These are phyloP conservation scores for Zaprionus lineosus DNA, from an alignment of 2,888 invertebrate species.

Conservation along the genomic window DNA sequence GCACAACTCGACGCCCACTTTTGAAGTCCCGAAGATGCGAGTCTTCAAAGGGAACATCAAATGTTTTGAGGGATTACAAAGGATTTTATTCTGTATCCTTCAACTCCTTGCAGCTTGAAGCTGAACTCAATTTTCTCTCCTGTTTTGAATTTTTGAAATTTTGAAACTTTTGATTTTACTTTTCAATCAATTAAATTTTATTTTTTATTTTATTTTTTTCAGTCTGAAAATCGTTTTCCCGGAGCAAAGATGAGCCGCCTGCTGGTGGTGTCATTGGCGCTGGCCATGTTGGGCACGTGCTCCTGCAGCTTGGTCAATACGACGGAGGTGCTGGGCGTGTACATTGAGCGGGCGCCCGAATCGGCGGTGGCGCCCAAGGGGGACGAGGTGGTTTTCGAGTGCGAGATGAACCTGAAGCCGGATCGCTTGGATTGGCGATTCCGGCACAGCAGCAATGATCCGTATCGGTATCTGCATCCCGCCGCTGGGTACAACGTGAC, in stretches of 20 bases:
- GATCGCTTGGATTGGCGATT: constrained; percentile 92
- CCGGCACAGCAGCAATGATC: constrained; percentile 82
- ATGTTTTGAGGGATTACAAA: too few species aligned
- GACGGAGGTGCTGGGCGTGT: constrained; percentile 84
- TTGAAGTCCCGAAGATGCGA: neutral
- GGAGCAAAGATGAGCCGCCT: neutral
- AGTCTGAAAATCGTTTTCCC: neutral
- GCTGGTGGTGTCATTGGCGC: constrained; percentile 4
- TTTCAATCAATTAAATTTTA: too few species aligned
- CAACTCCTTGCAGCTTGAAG: too few species aligned
- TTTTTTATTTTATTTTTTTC: neutral
- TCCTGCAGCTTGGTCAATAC: constrained; percentile 9
- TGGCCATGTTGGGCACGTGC: constrained; percentile 10
- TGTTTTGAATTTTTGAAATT: too few species aligned
- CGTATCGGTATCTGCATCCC: constrained; percentile 53
- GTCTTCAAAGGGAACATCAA: too few species aligned
- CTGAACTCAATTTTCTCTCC: too few species aligned
- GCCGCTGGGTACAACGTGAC: constrained; percentile 80
- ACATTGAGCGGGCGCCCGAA: constrained; percentile 89
- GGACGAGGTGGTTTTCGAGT: constrained; percentile 91
- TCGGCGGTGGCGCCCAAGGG: constrained; percentile 90
- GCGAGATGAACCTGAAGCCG: constrained; percentile 90
- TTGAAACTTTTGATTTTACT: too few species aligned
- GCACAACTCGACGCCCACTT: constrained; percentile 16
- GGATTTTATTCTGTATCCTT: too few species aligned